Evolutionary conservation across 2,888 invertebrate species (phyloP), one percentile per base, ranked within the genome.

Genomic region (Mamestra brassicae): DNA sequence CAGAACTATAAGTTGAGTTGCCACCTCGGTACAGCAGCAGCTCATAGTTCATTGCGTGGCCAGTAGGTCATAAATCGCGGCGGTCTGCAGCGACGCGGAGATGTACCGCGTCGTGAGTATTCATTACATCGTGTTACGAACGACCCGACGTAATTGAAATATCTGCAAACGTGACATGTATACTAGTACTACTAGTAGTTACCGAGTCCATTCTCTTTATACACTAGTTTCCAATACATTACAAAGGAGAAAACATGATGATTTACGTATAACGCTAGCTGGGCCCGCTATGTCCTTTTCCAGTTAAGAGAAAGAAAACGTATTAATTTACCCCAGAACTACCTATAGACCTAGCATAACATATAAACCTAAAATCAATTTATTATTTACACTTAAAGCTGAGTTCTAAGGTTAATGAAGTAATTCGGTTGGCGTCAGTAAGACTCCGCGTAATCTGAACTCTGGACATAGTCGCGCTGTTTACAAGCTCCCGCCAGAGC

Each of bases 121-220:
- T 79, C 86, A 78, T 83, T 85, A 82, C 86, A 62, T 58, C 74
- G 78, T 68, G 75, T 80, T 80, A 76, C 78, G 78, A 71, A 75
- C 76, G 76, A 74, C 76, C 68, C 60, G 11, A 45, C 38, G 57
- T 84, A 80, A 87, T 84, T 86, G 80, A 86, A 86, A 87, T 86
- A 86, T 87, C 82, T 78, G 80, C 63, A 66, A 67, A 80, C 78
- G 75, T 81, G 87, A 71, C 64, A 38, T 63, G 58, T 13, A 47
- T 47, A 47, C 13, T 13, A 47, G 13, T 47, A 47, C 13, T 47
- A 47, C 13, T 13, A 47, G 13, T 47, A 47, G 47, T 15, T 15
- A 47, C 47, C 13, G 47, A 47, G 47, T 13, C 47, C 15, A 50
- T 42, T 26, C 38, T 70, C 71, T 13, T 57, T 69, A 52, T n/a